These are phyloP conservation scores for Temnothorax nylanderi DNA, from an alignment of 1,140 invertebrate genomes.

Conservation along the genomic window DNA sequence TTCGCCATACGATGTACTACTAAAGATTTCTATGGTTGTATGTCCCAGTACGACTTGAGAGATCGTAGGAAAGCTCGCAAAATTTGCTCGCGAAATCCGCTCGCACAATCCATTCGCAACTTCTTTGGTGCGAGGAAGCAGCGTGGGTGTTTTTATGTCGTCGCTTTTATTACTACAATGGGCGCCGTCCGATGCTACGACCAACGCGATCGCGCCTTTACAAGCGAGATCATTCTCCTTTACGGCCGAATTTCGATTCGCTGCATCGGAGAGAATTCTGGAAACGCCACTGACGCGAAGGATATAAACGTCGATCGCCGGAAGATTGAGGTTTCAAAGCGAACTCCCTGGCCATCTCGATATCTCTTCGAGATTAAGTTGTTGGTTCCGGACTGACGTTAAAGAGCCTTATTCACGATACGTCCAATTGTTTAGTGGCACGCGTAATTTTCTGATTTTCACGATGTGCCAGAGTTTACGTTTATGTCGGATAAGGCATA, in stretches of 20 bases:
- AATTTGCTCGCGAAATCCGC: too few relatives aligned
- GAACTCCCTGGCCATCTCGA: background rate
- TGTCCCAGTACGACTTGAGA: background rate
- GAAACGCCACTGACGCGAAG: constrained; percentile 49
- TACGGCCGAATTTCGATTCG: constrained; percentile 73
- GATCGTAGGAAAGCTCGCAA: constrained; percentile 37
- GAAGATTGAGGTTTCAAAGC: background rate
- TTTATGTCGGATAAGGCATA: constrained; percentile 10
- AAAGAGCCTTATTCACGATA: constrained; percentile 57
- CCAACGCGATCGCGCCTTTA: constrained; percentile 53
- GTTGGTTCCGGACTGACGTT: constrained; percentile 64
- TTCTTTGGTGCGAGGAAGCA: constrained; percentile 12
- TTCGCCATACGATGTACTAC: background rate
- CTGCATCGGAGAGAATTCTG: constrained; percentile 54
- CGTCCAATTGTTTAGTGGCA: constrained; percentile 64
- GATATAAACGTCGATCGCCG: constrained; percentile 55
- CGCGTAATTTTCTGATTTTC: constrained; percentile 65
- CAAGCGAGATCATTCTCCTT: constrained; percentile 74
- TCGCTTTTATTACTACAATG: constrained; percentile 71
- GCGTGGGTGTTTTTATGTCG: constrained; percentile 74
- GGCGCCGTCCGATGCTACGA: constrained; percentile 38
- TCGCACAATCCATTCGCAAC: too few relatives aligned
- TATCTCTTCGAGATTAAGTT: constrained; percentile 69
- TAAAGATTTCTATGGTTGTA: constrained; percentile 10
- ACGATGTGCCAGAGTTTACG: constrained; percentile 47